These are phyloP conservation scores for Heliconius hewitsoni DNA, from an alignment of 1,140 invertebrate species.

Conservation along the genomic window DNA sequence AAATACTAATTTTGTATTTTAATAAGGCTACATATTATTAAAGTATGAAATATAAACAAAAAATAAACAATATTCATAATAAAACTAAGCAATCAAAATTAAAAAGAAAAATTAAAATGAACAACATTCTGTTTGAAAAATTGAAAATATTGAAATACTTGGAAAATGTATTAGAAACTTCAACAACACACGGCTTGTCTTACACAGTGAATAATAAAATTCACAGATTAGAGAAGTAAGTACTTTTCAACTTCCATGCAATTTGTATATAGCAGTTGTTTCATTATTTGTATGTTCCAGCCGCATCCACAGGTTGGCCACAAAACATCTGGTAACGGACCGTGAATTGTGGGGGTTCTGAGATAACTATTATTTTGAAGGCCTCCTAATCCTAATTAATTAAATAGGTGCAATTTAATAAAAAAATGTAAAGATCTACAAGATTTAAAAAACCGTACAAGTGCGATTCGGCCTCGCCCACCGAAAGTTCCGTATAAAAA, in stretches of 20 bases:
- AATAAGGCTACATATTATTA: background rate
- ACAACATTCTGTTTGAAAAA: conserved; percentile 35
- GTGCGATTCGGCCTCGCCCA: too few species aligned
- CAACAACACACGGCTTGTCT: conserved; percentile 60
- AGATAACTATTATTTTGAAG: too few species aligned
- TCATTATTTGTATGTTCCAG: background rate
- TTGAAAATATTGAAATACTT: conserved; percentile 46
- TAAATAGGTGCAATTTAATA: too few species aligned
- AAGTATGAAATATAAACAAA: background rate
- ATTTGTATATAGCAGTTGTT: background rate
- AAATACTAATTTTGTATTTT: too few species aligned
- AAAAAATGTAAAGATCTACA: too few species aligned
- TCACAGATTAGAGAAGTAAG: conserved; percentile 61
- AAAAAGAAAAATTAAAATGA: conserved; percentile 52
- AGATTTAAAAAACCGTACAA: too few species aligned
- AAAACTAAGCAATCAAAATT: conserved; percentile 38
- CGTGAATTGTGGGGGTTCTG: too few species aligned
- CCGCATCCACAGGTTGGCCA: background rate
- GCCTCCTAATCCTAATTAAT: too few species aligned
- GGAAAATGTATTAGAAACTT: conserved; percentile 51
- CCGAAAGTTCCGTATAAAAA: too few species aligned
- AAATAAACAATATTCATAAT: conserved; percentile 28
- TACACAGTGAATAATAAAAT: conserved; percentile 55
- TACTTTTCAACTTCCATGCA: conserved; percentile 10
- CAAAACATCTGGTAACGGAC: background rate